Conservation (phyloP, 2,797 vertebrate genomes). For the Echiichthys vipera region DNA sequence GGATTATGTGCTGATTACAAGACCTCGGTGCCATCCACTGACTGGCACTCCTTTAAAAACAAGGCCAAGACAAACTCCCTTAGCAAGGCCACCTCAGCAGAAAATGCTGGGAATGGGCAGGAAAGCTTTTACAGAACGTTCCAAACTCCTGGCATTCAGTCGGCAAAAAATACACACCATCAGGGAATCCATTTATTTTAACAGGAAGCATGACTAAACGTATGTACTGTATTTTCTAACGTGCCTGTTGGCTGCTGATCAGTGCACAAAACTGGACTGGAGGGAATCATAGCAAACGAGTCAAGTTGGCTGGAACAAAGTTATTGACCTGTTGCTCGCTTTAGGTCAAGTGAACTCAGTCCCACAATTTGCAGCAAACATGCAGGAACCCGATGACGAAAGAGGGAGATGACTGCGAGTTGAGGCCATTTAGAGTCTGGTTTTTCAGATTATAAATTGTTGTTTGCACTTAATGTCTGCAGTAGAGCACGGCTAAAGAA, state of each 20-base stretch:
- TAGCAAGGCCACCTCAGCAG: constrained; percentile 32
- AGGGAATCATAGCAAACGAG: constrained; percentile 12
- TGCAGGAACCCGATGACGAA: constrained; percentile 52
- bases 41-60: constrained; percentile 48
- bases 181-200: background rate
- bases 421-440: constrained; percentile 6
- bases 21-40: constrained; percentile 39
- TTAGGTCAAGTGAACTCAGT: constrained; percentile 65
- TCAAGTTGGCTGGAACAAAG: constrained; percentile 19
- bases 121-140: constrained; percentile 5
- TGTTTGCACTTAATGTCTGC: constrained; percentile 28
- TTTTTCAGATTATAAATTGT: constrained; percentile 24
- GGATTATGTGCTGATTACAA: constrained; percentile 38
- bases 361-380: constrained; percentile 32
- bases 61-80: constrained; percentile 53
- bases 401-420: constrained; percentile 18
- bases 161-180: constrained; percentile 4
- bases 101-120: constrained; percentile 42
- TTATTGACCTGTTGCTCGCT: constrained; percentile 58
- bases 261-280: background rate
- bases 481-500: background rate
- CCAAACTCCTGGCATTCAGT: background rate
- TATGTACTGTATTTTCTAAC: background rate
- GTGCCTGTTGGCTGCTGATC: background rate
- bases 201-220: background rate